Percentiles rank a stretch among this genome's conserved stretches.
These are phyloP conservation scores for Gymnosoma rotundatum DNA, from an alignment of 2,888 invertebrate species.

Conservation along the genomic window DNA sequence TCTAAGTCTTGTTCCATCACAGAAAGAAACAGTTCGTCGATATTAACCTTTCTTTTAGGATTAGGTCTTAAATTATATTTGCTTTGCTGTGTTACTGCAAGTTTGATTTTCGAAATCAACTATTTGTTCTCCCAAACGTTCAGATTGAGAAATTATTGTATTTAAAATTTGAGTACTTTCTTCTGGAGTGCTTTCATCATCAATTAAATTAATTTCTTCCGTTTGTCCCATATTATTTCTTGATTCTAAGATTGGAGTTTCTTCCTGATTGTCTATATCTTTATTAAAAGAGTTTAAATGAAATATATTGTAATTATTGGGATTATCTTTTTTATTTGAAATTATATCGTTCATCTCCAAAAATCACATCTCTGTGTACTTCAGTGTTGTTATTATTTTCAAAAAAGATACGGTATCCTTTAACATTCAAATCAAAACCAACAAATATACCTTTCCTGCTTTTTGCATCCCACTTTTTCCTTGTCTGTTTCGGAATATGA, in stretches of 20 bases:
- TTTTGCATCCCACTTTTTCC: slow-evolving; percentile 21
- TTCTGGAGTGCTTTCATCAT: background rate
- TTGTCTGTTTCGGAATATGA: background rate
- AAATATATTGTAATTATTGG: background rate
- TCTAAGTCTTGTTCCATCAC: background rate
- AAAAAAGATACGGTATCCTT: slow-evolving; percentile 55
- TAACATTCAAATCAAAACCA: no score
- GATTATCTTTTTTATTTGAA: no score
- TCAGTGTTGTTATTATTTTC: background rate
- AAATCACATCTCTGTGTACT: background rate
- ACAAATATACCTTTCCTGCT: no score
- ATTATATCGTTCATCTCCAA: no score
- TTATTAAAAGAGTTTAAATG: background rate
- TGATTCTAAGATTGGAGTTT: background rate
- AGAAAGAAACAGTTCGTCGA: background rate
- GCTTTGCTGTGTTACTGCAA: background rate
- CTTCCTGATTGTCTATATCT: background rate
- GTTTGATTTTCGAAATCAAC: no score
- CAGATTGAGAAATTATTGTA: background rate
- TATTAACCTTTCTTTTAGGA: background rate
- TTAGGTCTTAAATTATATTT: background rate
- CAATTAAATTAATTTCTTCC: background rate
- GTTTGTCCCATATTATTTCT: background rate
- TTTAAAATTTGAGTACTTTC: background rate
- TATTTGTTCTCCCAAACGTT: background rate